These are phyloP conservation scores for Neelides sp. DNA, from an alignment of 1,140 invertebrate genomes.

Conservation along the genomic window DNA sequence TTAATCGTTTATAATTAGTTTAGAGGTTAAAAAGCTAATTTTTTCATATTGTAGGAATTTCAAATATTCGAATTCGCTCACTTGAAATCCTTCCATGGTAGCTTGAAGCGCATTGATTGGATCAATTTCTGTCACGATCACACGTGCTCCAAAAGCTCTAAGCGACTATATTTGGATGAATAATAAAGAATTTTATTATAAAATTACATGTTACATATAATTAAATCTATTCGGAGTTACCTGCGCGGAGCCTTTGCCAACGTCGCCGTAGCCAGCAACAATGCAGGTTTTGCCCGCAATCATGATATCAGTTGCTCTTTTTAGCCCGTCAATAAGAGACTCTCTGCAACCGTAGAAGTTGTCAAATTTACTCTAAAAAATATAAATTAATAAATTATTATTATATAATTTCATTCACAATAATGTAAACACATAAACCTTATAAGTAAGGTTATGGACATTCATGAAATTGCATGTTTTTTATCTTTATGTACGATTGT, in stretches of 20 bases:
- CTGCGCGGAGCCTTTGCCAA: conserved; percentile 96
- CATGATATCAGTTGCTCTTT: conserved; percentile 95
- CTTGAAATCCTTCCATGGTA: conserved; percentile 94
- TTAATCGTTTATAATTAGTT: too few relatives aligned
- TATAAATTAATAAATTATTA: too few relatives aligned
- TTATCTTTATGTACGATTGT: too few relatives aligned
- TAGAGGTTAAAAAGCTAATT: too few relatives aligned
- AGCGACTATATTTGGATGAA: conserved; percentile 47
- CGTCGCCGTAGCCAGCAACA: conserved; percentile 97
- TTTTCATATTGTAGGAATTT: too few relatives aligned
- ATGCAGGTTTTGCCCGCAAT: conserved; percentile 96
- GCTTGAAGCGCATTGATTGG: conserved; percentile 98
- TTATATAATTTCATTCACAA: too few relatives aligned
- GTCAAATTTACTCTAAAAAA: conserved; percentile 89
- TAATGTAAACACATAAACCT: too few relatives aligned
- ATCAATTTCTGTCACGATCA: conserved; percentile 96
- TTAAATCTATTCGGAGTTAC: neutral
- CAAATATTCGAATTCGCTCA: too few relatives aligned
- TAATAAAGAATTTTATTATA: neutral
- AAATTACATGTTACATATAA: neutral
- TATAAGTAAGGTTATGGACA: too few relatives aligned
- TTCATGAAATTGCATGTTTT: too few relatives aligned
- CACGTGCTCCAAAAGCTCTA: conserved; percentile 84
- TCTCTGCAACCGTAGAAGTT: conserved; percentile 98
- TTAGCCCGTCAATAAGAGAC: conserved; percentile 95